A percentile compares a stretch with the other conserved stretches of the same genome.
Evolutionary conservation across 2,797 vertebrate species (phyloP).

Genomic region (Malurus leucopterus): DNA sequence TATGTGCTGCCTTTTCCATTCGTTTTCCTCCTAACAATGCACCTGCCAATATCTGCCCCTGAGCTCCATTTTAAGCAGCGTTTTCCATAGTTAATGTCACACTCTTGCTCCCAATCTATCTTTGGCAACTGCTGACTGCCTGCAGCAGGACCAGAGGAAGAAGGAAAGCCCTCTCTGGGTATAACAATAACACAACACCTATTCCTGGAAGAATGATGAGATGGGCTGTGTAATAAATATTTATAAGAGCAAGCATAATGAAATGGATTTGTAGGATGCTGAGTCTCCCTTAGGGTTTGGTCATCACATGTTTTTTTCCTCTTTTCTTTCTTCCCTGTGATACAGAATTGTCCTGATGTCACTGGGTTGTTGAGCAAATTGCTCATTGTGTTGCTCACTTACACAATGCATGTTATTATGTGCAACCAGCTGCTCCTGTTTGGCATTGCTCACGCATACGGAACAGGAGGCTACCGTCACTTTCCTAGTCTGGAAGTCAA

Average conservation of each 20-base stretch:
- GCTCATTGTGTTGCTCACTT: slow-evolving; percentile 64
- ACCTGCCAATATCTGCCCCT: slow-evolving; percentile 49
- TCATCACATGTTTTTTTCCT: slow-evolving; percentile 35
- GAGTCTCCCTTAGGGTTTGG: slow-evolving; percentile 54
- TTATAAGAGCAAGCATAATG: slow-evolving; percentile 63
- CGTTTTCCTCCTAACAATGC: slow-evolving; percentile 31
- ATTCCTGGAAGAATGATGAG: slow-evolving; percentile 54
- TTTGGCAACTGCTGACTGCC: slow-evolving; percentile 8
- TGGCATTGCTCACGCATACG: slow-evolving; percentile 36
- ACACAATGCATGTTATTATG: slow-evolving; percentile 62
- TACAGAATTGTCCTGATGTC: slow-evolving; percentile 54
- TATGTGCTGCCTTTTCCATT: slow-evolving; percentile 20
- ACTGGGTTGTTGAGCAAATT: slow-evolving; percentile 63
- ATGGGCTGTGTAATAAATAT: slow-evolving; percentile 58
- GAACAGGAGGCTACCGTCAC: slow-evolving; percentile 45
- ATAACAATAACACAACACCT: slow-evolving; percentile 38
- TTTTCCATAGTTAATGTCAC: slow-evolving; percentile 49
- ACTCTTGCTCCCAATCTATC: slow-evolving; percentile 28
- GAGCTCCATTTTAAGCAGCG: slow-evolving; percentile 35
- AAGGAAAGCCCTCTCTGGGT: slow-evolving; percentile 14
- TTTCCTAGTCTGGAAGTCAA: slow-evolving; percentile 14
- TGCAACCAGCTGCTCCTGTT: slow-evolving; percentile 63
- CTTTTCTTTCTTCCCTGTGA: slow-evolving; percentile 44
- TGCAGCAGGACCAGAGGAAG: slow-evolving; percentile 32
- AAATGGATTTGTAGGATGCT: slow-evolving; percentile 48